A percentile compares a stretch with the other conserved stretches of the same genome.
These are phyloP conservation scores for Temnopleurus reevesii DNA, from an alignment of 53 echinoderm and acorn worm genomes.

Conservation along the genomic window DNA sequence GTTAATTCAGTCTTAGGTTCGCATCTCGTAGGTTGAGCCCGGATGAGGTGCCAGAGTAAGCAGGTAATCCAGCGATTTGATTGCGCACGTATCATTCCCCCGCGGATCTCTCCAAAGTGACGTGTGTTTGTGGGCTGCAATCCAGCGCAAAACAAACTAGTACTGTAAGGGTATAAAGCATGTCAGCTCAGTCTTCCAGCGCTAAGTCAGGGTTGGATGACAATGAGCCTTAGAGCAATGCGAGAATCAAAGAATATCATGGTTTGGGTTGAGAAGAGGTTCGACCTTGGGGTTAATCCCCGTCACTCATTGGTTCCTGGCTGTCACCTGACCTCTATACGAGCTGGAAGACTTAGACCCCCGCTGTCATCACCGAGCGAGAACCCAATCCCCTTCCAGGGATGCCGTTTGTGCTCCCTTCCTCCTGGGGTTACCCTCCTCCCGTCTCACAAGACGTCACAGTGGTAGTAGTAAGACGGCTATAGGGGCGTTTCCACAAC, in stretches of 20 bases:
- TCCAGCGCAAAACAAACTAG: slow-evolving; percentile 59
- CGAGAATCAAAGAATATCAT: not conserved
- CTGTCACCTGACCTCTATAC: slow-evolving; percentile 55
- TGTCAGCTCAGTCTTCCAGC: slow-evolving; percentile 45
- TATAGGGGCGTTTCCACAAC: not conserved
- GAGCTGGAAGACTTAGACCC: slow-evolving; percentile 42
- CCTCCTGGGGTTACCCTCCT: slow-evolving; percentile 39
- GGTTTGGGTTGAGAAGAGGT: slow-evolving; percentile 6
- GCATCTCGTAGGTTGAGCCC: slow-evolving; percentile 14
- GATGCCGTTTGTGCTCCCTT: slow-evolving; percentile 16
- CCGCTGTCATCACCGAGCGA: slow-evolving; percentile 57
- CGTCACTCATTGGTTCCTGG: slow-evolving; percentile 56
- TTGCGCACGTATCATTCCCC: slow-evolving; percentile 53
- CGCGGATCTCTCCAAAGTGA: not conserved
- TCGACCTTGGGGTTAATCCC: slow-evolving; percentile 53
- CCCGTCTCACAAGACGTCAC: slow-evolving; percentile 28
- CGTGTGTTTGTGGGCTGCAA: slow-evolving; percentile 53
- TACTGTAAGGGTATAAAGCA: slow-evolving; percentile 55
- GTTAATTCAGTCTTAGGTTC: slow-evolving; percentile 50
- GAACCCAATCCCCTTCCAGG: slow-evolving; percentile 53
- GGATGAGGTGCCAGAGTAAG: slow-evolving; percentile 22
- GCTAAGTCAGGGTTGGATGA: slow-evolving; percentile 47
- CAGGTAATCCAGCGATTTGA: slow-evolving; percentile 51
- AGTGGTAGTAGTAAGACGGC: not conserved
- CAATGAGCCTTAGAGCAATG: slow-evolving; percentile 22